Percentiles rank a stretch among this genome's conserved stretches.
Conservation (phyloP, 2,113 vertebrate genomes). For the Orycteropus afer region DNA sequence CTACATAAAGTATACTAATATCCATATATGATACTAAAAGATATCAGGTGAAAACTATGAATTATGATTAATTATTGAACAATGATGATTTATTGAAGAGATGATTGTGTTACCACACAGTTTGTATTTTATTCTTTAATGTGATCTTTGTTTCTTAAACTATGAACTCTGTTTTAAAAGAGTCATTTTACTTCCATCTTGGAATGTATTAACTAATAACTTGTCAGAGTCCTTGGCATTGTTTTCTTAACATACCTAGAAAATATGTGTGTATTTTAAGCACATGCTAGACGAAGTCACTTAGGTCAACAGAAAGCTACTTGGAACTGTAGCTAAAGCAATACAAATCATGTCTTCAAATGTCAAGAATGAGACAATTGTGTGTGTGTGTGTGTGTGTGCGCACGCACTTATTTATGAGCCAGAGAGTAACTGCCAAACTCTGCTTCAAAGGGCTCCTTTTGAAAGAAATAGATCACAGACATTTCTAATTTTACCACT, state of each 20-base stretch:
- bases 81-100: constrained; percentile 60
- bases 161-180: constrained; percentile 28
- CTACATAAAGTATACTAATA: neutral
- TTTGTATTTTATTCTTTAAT: constrained; percentile 67
- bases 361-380: no score
- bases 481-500: constrained; percentile 36
- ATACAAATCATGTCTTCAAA: neutral
- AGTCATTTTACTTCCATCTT: constrained; percentile 70
- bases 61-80: constrained; percentile 69
- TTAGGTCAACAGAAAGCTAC: neutral
- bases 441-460: neutral
- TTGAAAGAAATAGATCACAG: neutral
- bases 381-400: rapidly evolving
- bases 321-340: neutral
- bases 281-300: constrained; percentile 29
- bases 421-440: neutral
- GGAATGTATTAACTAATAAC: constrained; percentile 29
- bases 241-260: constrained; percentile 35
- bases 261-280: constrained; percentile 15
- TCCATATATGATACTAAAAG: neutral
- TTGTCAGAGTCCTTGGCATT: constrained; percentile 43
- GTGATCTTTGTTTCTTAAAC: constrained; percentile 59
- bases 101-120: constrained; percentile 58
- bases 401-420: neutral
- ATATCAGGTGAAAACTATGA: constrained; percentile 41